A percentile compares a stretch with the other conserved stretches of the same genome.
Conservation (phyloP, 92 coral and sea anemone genomes). For the Palythoa heliodiscus region DNA sequence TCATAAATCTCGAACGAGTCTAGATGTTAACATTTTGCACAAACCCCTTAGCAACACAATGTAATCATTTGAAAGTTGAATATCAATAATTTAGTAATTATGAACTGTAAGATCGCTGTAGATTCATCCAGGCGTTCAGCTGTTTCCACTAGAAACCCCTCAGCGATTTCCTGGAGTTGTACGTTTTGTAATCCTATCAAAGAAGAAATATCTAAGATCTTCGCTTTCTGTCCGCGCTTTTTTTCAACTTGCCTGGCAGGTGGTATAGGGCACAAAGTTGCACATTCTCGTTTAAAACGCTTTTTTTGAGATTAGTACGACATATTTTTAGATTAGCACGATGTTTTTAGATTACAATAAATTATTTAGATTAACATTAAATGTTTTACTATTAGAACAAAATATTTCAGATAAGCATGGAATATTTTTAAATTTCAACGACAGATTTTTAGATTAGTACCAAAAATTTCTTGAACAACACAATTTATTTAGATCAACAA, state of each 20-base stretch:
- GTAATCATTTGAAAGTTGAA: slow-evolving; percentile 1
- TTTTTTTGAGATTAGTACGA: not conserved
- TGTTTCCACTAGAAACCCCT: not conserved
- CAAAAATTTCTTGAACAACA: not conserved
- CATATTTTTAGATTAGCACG: not conserved
- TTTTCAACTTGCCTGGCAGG: not conserved
- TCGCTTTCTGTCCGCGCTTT: not conserved
- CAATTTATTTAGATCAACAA: not conserved
- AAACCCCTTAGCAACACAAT: not conserved
- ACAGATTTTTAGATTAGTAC: not conserved
- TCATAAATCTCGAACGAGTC: not conserved
- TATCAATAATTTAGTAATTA: not conserved
- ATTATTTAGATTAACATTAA: too few species aligned
- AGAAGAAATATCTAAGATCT: not conserved
- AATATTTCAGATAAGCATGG: not conserved
- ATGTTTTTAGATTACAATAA: not conserved
- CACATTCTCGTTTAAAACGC: too few species aligned
- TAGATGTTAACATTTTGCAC: not conserved
- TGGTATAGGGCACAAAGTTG: not conserved
- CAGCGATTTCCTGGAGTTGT: not conserved
- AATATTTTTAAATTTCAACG: not conserved
- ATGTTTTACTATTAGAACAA: too few species aligned
- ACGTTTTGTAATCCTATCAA: not conserved
- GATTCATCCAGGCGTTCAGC: not conserved
- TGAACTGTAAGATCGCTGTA: not conserved